Base-by-base conservation (phyloP, 92 coral and sea anemone genomes). In the Actinostola sp. region DNA sequence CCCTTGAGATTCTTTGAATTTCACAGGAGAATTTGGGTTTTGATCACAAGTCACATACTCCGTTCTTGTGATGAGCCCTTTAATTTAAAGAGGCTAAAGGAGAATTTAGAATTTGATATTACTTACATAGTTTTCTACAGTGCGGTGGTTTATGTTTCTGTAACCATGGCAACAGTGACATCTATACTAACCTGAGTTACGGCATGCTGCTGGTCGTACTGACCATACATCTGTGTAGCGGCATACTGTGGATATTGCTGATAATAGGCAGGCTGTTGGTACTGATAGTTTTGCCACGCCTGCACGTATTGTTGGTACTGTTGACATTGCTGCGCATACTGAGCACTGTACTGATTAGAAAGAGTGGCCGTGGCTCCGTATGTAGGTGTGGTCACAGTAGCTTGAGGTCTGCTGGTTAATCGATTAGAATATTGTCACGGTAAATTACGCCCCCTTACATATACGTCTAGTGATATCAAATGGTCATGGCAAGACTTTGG, bases 231-330 rank as follows among this genome's bases (percentile, higher is more conserved):
- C 16, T 39, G 16, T 26, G 75, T 2, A 17, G 21, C 16, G 70
- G 11, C 68, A 42, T 77, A 71, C 54, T 84, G 89, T 46, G 88
- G 86, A 45, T 84, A 75, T 42, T 84, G 82, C 6, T 74, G 60
- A 23, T 89, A 87, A 51, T 80, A 85, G 25, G 82, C 86, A 38
- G 86, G 97, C 14, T 91, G 97, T 70, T 85, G 98, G 33, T 94
- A 97, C 32, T 91, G 93, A 68, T 87, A 88, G 3, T 90, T 92
- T 70, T 94, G 98, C 98, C 98, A 94, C 25, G 97, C 98, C 9
- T 93, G 97, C 63, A 91, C 73, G 35, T 94, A 94, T 55, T 94
- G 98, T 45, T 94, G 98, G 71, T 91, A 94, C 44, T 94, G 98
- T 55, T 94, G 92, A 69, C 92, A 97, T 48, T 94, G 98, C 50